Evolutionary conservation across 2,888 invertebrate genomes (phyloP), one percentile per base, ranked within the genome.

Genomic region (Agrochola macilenta): DNA sequence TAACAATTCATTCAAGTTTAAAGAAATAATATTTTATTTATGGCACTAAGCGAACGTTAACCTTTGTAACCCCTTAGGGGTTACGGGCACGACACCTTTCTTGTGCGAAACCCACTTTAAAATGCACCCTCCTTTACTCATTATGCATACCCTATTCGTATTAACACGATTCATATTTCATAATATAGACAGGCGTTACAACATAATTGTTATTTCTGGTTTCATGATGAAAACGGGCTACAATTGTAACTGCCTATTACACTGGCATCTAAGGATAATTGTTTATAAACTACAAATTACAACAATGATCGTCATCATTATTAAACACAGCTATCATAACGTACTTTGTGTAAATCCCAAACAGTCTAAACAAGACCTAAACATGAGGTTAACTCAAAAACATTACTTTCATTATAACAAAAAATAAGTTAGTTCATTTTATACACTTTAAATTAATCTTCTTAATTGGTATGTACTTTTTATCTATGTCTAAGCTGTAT

Each of bases 141-240:
- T 39, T 71, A 35, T 14, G 35, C 52, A 64, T 69, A 35, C 85
- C 73, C 81, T 54, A 26, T 30, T 66, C 52, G 58, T 66, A 60
- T 84, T 66, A 74, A 80, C 73, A 49, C n/a, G 2, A 73, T 81
- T 80, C 80, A 73, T 81, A 69, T 84, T 80, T 73, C 1, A 81
- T 52, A 14, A 26, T 54, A 66, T 61, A 76, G 76, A 76, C 75
- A 65, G 49, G 30, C 23, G 23, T 81, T 14, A 78, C 65, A 39
- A 76, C 23, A 54, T 43, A 35, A 39, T 78, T 49, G 23, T 46
- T 58, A 76, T 54, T 60, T 82, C 17, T 23, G 39, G 58, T 49
- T 57, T 57, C 43, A 57, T 23, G 23, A 8, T 65, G 65, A 65
- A 43, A 60, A 58, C 14, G 46, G 46, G 20, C 3, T 54, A 23